Base-by-base conservation (phyloP, 2,797 vertebrate genomes). In the Calcarius lapponicus region DNA sequence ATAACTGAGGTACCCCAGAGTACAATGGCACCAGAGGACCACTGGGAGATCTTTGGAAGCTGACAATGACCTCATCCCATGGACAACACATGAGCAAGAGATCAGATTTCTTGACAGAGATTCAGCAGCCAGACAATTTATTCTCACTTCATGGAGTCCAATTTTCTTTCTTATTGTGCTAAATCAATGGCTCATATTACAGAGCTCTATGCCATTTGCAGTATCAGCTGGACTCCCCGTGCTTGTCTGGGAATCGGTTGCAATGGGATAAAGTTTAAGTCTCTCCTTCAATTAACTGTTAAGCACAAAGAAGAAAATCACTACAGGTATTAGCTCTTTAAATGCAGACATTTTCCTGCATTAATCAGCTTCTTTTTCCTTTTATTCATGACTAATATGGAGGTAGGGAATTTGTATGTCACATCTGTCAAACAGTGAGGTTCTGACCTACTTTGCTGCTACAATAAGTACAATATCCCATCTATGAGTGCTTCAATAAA, bases 391-490 rank as follows among this genome's bases (percentile, higher is more conserved):
- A 43, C 72, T 95, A 86, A 65, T 78, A 57, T 24, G 74, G 78
- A 91, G 80, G 61, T 80, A 64, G 54, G 29, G 48, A 73, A 57
- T 90, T 89, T 85, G 45, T 38, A 47, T 81, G 80, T 58, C 83
- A 93, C 29, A 69, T 89, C 86, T 88, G 57, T 92, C 87, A 73
- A 86, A 86, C 48, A 81, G 47, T 10, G 48, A 93, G 69, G 86
- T 81, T 82, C 80, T 93, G 87, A 94, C 91, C 94, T 91, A 91
- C 73, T 96, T 92, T 83, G 31, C 74, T 89, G 48, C 47, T 88
- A 15, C 69, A 81, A 78, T 83, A 84, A 92, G 84, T 66, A 85
- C 60, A 93, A 61, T 79, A 71, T 80, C 76, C 66, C 64, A 56
- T 60, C 79, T 78, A 71, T 20, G n/a, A 80, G 32, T 9, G n/a